Conservation (phyloP, 2,113 vertebrate genomes). For the Megatriorchis doriae region DNA sequence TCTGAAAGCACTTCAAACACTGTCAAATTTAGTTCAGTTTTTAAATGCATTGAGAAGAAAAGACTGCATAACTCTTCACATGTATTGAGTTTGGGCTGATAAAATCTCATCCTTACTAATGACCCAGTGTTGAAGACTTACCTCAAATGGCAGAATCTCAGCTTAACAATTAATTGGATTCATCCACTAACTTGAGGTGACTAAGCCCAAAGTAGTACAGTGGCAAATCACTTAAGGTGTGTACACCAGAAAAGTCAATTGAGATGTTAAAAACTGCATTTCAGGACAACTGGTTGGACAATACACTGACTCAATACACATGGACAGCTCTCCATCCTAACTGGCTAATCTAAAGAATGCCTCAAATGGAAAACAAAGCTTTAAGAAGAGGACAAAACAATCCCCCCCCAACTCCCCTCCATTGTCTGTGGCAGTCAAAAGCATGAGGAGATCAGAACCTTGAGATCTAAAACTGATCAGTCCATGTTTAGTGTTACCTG, state of each 20-base stretch:
- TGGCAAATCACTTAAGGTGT: not conserved
- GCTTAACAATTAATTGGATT: not conserved
- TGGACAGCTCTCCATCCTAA: not conserved
- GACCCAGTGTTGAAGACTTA: not conserved
- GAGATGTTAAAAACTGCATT: not conserved
- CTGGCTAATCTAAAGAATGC: not conserved
- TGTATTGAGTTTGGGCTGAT: not conserved
- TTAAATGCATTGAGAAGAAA: not conserved
- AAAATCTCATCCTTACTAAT: not conserved
- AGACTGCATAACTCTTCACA: not conserved
- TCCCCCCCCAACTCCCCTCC: accelerated
- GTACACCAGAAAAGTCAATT: not conserved
- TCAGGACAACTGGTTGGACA: not conserved
- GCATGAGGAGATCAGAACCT: not conserved
- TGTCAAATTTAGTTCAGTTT: not conserved
- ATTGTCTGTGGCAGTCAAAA: not conserved
- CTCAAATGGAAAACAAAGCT: not conserved
- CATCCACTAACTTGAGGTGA: not conserved
- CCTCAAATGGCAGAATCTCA: not conserved
- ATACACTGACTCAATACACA: not conserved
- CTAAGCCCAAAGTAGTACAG: not conserved
- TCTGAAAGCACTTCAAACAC: not conserved
- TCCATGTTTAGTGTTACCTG: not conserved
- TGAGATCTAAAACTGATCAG: not conserved
- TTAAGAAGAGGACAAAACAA: not conserved